phyloP scores from a whole-genome alignment of 1,140 invertebrate species.

The Neodiprion lecontei region DNA sequence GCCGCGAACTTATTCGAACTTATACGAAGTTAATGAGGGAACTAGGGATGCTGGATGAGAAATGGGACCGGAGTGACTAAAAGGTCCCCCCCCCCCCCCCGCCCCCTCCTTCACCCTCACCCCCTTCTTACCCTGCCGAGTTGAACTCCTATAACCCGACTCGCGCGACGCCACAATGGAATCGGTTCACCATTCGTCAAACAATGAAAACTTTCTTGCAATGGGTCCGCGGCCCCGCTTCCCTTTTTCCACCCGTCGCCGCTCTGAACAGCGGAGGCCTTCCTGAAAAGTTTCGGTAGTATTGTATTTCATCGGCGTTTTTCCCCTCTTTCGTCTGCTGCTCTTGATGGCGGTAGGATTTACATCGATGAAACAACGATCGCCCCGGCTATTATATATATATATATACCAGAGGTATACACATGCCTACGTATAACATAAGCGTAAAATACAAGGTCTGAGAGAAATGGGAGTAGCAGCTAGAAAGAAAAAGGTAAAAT shows the following conservation, averaged over 20 bases:
- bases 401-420: too few relatives aligned
- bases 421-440: too few relatives aligned
- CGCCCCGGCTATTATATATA: too few relatives aligned
- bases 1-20: background rate
- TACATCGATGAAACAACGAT: background rate
- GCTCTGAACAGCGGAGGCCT: too few relatives aligned
- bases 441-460: too few relatives aligned
- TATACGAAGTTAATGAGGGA: background rate
- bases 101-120: too few relatives aligned
- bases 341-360: background rate
- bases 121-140: background rate
- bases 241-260: too few relatives aligned
- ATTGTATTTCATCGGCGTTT: background rate
- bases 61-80: background rate
- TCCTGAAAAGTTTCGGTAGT: background rate
- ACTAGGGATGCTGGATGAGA: background rate
- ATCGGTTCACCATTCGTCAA: conserved; percentile 2
- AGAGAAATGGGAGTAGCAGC: too few relatives aligned
- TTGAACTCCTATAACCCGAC: background rate
- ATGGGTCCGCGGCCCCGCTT: background rate
- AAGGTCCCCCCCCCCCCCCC: background rate
- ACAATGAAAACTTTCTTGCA: background rate
- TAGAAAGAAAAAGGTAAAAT: too few relatives aligned
- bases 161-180: background rate
- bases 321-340: background rate